A percentile compares a stretch with the other conserved stretches of the same genome.
Conservation (phyloP, 2,888 invertebrate species). For the Limnephilus rhombicus region DNA sequence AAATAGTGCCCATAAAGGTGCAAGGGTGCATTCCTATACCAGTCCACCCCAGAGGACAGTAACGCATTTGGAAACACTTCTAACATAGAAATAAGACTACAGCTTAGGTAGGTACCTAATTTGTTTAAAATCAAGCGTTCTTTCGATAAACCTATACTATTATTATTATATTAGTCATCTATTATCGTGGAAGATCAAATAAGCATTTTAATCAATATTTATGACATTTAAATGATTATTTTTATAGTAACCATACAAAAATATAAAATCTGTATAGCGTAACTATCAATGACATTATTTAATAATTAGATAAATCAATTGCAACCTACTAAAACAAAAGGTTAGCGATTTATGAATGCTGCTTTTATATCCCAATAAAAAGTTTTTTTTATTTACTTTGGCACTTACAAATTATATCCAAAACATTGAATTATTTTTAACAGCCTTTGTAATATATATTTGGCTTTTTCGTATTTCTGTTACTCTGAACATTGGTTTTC, state of each 20-base stretch:
- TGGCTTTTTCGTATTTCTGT: neutral
- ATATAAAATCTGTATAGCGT: neutral
- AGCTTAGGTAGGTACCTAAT: neutral
- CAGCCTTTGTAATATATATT: neutral
- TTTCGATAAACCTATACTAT: neutral
- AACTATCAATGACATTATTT: neutral
- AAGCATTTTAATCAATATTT: neutral
- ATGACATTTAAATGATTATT: neutral
- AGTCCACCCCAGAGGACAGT: too few species aligned
- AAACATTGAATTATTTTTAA: neutral
- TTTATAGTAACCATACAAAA: neutral
- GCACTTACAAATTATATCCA: neutral
- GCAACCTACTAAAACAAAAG: neutral
- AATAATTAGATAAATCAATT: neutral
- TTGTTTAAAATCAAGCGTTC: neutral
- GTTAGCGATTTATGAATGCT: neutral
- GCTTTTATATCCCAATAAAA: neutral
- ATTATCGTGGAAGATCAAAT: neutral
- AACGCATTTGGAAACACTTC: neutral
- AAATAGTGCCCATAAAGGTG: neutral
- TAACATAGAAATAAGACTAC: neutral
- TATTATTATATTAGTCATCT: neutral
- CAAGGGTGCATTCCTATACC: neutral
- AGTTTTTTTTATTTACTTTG: neutral
- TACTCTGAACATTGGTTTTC: neutral